Evolutionary conservation across 1,140 invertebrate species (phyloP).

Genomic region (Octopus sinensis): DNA sequence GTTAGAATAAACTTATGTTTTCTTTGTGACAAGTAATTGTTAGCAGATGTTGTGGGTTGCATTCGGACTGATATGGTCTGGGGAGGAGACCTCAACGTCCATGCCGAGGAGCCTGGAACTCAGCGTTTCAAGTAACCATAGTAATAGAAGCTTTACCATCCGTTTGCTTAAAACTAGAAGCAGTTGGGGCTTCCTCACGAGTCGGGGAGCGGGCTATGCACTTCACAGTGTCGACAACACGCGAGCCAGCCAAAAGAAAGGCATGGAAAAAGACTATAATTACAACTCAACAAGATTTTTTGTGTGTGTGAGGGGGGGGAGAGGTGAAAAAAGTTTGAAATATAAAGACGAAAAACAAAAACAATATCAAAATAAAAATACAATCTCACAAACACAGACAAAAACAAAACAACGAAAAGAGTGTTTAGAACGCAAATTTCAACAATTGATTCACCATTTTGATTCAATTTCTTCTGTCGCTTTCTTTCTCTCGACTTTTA

Average conservation of each 20-base stretch:
- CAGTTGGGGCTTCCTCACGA: background rate
- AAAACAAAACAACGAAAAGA: no score
- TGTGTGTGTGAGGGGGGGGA: no score
- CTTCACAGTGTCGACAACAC: background rate
- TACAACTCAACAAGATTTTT: background rate
- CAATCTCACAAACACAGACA: no score
- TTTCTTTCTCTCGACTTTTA: no score
- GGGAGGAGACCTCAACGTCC: background rate
- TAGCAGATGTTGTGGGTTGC: background rate
- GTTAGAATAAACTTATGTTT: background rate
- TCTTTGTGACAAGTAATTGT: background rate
- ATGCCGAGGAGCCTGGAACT: background rate
- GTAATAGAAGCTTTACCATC: background rate
- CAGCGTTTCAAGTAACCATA: background rate
- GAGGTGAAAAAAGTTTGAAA: no score
- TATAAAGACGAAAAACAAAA: no score
- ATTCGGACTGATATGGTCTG: background rate
- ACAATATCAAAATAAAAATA: no score
- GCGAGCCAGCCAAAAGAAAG: background rate
- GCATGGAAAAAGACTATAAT: background rate
- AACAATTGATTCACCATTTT: no score
- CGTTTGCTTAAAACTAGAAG: background rate
- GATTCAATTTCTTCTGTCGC: no score
- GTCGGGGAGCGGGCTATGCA: background rate
- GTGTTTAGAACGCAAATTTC: no score